These are phyloP conservation scores for Rhinella marina DNA, from an alignment of 2,797 vertebrate genomes.

Conservation along the genomic window DNA sequence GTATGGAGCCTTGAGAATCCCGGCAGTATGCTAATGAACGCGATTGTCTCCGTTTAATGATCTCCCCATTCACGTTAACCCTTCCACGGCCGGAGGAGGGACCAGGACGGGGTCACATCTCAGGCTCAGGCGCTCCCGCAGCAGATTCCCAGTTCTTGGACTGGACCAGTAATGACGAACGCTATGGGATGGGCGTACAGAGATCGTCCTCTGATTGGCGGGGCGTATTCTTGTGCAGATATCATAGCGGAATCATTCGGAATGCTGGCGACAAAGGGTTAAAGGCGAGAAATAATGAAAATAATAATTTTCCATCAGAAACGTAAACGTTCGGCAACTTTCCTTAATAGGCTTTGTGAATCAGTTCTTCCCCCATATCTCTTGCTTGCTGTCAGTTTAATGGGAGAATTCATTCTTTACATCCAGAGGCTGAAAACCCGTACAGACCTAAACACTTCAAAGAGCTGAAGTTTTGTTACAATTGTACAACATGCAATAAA, in stretches of 20 bases:
- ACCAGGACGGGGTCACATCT: background rate
- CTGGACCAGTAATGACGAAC: background rate
- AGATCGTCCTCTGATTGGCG: background rate
- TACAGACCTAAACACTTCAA: too few relatives aligned
- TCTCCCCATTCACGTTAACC: slow-evolving; percentile 14
- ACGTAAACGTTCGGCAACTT: too few relatives aligned
- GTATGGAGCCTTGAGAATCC: slow-evolving; percentile 64
- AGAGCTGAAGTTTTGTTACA: too few relatives aligned
- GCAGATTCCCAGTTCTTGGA: background rate
- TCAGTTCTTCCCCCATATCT: too few relatives aligned
- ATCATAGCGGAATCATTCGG: background rate
- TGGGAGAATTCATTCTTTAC: too few relatives aligned
- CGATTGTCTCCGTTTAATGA: slow-evolving; percentile 7
- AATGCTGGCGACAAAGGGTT: background rate
- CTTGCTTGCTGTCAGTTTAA: too few relatives aligned
- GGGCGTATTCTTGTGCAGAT: background rate
- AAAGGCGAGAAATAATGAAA: background rate
- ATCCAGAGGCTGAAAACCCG: too few relatives aligned
- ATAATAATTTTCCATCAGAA: background rate
- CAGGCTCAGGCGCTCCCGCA: background rate
- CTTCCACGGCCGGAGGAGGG: background rate
- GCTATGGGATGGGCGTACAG: background rate
- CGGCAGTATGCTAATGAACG: slow-evolving; percentile 30
- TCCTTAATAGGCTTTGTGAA: too few relatives aligned
- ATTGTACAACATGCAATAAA: too few relatives aligned